phyloP scores from a whole-genome alignment of 2,888 invertebrate genomes.

The Troides helena region DNA sequence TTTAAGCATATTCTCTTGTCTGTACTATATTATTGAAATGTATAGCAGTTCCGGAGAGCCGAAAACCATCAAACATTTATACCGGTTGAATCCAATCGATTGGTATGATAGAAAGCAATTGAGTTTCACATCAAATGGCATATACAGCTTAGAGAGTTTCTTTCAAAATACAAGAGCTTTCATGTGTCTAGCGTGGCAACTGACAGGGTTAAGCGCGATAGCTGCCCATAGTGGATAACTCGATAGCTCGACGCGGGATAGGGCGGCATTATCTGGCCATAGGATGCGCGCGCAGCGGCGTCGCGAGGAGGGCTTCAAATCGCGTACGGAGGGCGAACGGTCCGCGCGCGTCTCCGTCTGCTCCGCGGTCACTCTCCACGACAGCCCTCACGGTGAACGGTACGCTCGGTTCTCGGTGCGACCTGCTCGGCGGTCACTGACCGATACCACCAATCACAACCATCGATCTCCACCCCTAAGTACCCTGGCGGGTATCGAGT shows the following conservation, averaged over 20 bases:
- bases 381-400: slow-evolving; percentile 61
- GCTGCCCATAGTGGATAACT: slow-evolving; percentile 64
- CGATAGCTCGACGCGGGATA: slow-evolving; percentile 74
- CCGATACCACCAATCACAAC: slow-evolving; percentile 53
- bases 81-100: slow-evolving; percentile 22
- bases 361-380: slow-evolving; percentile 55
- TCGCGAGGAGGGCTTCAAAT: slow-evolving; percentile 76
- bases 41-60: neutral
- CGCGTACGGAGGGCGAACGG: slow-evolving; percentile 74
- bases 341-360: slow-evolving; percentile 61
- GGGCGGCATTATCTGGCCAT: slow-evolving; percentile 72
- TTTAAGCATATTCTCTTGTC: neutral
- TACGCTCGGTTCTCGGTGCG: slow-evolving; percentile 51
- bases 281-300: slow-evolving; percentile 74
- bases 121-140: slow-evolving; percentile 21
- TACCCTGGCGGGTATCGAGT: slow-evolving; percentile 37
- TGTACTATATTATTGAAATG: neutral
- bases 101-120: slow-evolving; percentile 30
- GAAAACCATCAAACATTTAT: slow-evolving; percentile 5
- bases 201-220: slow-evolving; percentile 64
- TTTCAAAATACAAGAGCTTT: slow-evolving; percentile 46
- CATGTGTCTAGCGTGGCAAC: slow-evolving; percentile 50
- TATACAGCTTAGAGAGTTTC: slow-evolving; percentile 35
- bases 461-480: slow-evolving; percentile 45
- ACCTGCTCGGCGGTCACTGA: slow-evolving; percentile 65